Base-by-base conservation (phyloP, 2,113 vertebrate genomes). In the Herpetotheres cachinnans region DNA sequence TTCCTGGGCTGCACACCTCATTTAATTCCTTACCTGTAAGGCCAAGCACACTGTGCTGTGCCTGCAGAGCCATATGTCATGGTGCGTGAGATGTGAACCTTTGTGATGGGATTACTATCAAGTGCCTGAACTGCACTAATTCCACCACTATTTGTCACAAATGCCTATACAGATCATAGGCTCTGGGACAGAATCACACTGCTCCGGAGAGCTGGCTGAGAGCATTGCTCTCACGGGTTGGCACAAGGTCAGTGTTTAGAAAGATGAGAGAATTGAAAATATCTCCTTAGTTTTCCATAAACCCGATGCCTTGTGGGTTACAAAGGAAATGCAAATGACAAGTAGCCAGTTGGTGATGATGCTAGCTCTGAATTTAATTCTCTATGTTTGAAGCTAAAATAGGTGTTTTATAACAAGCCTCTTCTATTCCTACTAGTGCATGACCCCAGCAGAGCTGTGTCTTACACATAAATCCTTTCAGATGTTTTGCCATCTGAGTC, bases 401-500 rank as follows among this genome's bases (percentile, higher is more conserved):
- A 76, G 70, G 14, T 62, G 76, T 95, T 96, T 92, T 50, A 15
- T 63, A 81, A 87, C 49, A 62, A 76, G 59, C 50, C 36, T 87
- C 30, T 71, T 80, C 93, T 32, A n/a, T 93, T 86, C 55, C 20
- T 50, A 13, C 44, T 52, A 49, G 77, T 58, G 17, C 32, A 25
- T 71, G 82, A 88, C 56, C 49, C 78, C 49, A 29, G 0, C n/a
- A 77, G 84, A 74, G 81, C 56, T 61, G 29, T 16, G 20, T 90
- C 95, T 97, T 86, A 85, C 90, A 90, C 40, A 8, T 54, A 76
- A 87, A 76, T 77, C 67, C 88, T 86, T 96, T 96, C 9, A 70
- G 92, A 86, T 96, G 77, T 73, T 91, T 86, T 86, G 90, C 74
- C 88, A 70, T 97, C 93, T 97, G 97, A 97, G 80, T 97, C 96